Evolutionary conservation across 2,888 invertebrate genomes (phyloP).

Genomic region (Thymelicus acteon): DNA sequence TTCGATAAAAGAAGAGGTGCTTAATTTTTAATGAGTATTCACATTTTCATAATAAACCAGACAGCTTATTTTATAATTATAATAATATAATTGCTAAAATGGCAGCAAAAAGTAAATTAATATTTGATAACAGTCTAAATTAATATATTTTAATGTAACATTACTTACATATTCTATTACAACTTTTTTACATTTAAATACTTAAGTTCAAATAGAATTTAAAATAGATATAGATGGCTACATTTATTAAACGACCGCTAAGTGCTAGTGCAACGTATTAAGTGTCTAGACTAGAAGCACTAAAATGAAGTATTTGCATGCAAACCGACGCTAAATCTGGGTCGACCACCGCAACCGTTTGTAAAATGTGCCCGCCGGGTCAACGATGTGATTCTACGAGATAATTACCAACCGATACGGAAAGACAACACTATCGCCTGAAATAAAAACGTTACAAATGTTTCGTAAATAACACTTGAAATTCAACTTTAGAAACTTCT

Average conservation of each 20-base stretch:
- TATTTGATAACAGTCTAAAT: too few species aligned
- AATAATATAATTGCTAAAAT: too few species aligned
- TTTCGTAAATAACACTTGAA: neutral
- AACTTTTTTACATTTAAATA: too few species aligned
- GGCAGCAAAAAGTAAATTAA: too few species aligned
- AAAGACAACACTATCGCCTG: constrained; percentile 9
- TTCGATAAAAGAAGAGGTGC: too few species aligned
- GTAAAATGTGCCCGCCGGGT: constrained; percentile 9
- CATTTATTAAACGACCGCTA: neutral
- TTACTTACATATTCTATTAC: too few species aligned
- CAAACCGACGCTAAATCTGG: constrained; percentile 28
- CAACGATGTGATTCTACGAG: constrained; percentile 26
- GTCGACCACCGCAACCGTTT: constrained; percentile 21
- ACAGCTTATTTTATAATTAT: too few species aligned
- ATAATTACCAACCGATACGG: constrained; percentile 30
- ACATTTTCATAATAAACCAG: too few species aligned
- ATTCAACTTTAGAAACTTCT: constrained; percentile 1
- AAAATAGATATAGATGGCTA: neutral
- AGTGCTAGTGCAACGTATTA: constrained; percentile 10
- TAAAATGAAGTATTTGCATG: constrained; percentile 32
- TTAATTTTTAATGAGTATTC: too few species aligned
- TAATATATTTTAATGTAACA: too few species aligned
- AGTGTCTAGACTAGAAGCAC: constrained; percentile 32
- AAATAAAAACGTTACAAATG: constrained; percentile 12
- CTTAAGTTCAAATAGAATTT: neutral